These are phyloP conservation scores for Scortum barcoo DNA, from an alignment of 2,113 vertebrate genomes.

Conservation along the genomic window DNA sequence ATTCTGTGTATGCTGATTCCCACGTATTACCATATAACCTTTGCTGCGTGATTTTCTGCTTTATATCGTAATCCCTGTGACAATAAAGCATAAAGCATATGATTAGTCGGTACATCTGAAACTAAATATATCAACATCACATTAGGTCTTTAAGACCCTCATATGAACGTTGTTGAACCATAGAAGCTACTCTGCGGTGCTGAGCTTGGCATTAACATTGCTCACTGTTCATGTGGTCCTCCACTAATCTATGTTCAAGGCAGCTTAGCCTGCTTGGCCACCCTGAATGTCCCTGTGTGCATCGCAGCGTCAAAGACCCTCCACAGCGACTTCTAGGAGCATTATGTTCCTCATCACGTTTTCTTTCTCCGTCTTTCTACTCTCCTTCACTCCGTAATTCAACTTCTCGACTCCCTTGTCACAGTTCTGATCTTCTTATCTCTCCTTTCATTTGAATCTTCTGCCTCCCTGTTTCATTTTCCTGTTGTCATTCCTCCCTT, in stretches of 20 bases:
- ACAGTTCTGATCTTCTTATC: slow-evolving; percentile 58
- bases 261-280: slow-evolving; percentile 43
- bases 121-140: slow-evolving; percentile 48
- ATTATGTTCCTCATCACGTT: slow-evolving; percentile 18
- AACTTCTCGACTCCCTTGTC: slow-evolving; percentile 31
- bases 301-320: slow-evolving; percentile 51
- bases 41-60: slow-evolving; percentile 13
- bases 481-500: slow-evolving; percentile 20
- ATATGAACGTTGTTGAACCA: neutral
- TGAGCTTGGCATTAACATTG: slow-evolving; percentile 32
- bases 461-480: slow-evolving; percentile 22
- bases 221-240: slow-evolving; percentile 20
- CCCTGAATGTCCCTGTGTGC: slow-evolving; percentile 51
- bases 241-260: slow-evolving; percentile 63
- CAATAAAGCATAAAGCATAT: slow-evolving; percentile 48
- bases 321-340: slow-evolving; percentile 42
- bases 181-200: neutral
- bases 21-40: slow-evolving; percentile 24
- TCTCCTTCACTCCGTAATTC: slow-evolving; percentile 29
- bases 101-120: slow-evolving; percentile 35
- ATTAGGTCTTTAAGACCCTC: slow-evolving; percentile 31
- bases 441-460: slow-evolving; percentile 36
- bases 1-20: slow-evolving; percentile 17
- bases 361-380: slow-evolving; percentile 9
- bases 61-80: slow-evolving; percentile 28